Percentiles rank a stretch among this genome's conserved stretches.
Evolutionary conservation across 1,140 invertebrate genomes (phyloP).

Genomic region (Eriosoma lanigerum): DNA sequence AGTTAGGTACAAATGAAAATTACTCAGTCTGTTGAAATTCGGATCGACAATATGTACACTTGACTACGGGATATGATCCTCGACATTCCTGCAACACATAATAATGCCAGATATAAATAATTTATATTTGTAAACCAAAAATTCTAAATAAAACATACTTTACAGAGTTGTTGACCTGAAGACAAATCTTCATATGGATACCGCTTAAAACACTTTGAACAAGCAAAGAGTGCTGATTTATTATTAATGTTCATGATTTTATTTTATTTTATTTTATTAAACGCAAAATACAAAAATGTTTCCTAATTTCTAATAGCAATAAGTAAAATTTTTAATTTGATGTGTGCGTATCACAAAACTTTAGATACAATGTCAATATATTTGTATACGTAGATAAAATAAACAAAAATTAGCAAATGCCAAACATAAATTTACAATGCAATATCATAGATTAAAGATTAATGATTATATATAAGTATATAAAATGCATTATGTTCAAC

Average conservation of each 20-base stretch:
- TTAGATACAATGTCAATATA: not conserved
- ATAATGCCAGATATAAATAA: not conserved
- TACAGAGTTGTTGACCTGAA: slow-evolving; percentile 91
- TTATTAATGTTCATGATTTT: slow-evolving; percentile 16
- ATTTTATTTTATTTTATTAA: not conserved
- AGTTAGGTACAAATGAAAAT: slow-evolving; percentile 60
- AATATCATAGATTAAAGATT: not conserved
- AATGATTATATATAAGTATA: too few relatives aligned
- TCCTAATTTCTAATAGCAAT: not conserved
- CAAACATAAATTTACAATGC: not conserved
- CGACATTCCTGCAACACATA: slow-evolving; percentile 81
- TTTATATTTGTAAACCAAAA: slow-evolving; percentile 4
- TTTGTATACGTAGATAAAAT: slow-evolving; percentile 45
- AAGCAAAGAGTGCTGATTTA: slow-evolving; percentile 73
- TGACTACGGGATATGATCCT: slow-evolving; percentile 88
- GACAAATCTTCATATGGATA: slow-evolving; percentile 95
- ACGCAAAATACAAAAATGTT: not conserved
- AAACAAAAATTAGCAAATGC: not conserved
- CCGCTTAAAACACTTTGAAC: slow-evolving; percentile 90
- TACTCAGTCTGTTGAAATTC: slow-evolving; percentile 95
- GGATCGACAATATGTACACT: slow-evolving; percentile 95
- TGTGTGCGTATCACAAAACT: not conserved
- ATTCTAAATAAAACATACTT: slow-evolving; percentile 66
- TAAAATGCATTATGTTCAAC: not conserved
- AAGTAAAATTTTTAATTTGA: not conserved